These are phyloP conservation scores for Calyptomena viridis DNA, from an alignment of 2,113 vertebrate species.

Conservation along the genomic window DNA sequence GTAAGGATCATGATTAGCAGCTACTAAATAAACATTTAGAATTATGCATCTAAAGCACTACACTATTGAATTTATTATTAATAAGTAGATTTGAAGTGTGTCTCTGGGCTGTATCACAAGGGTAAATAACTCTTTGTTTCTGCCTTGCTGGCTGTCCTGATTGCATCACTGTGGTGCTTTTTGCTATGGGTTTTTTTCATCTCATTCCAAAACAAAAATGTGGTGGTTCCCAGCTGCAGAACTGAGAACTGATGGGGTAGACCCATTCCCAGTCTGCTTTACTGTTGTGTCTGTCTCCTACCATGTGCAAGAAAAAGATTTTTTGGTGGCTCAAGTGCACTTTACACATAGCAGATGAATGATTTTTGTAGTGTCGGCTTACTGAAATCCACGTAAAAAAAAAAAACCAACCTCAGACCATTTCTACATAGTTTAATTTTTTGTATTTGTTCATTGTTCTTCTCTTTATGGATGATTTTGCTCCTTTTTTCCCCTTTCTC, in stretches of 20 bases:
- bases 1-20: not conserved
- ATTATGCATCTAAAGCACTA: not conserved
- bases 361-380: not conserved
- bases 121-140: not conserved
- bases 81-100: not conserved
- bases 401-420: not conserved
- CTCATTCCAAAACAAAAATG: not conserved
- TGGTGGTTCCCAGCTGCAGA: not conserved
- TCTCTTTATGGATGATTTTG: not conserved
- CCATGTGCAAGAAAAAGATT: not conserved
- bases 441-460: not conserved
- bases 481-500: not conserved
- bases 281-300: not conserved
- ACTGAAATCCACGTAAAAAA: not conserved
- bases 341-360: not conserved
- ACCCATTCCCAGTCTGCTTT: not conserved
- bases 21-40: not conserved
- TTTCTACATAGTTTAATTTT: not conserved
- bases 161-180: not conserved
- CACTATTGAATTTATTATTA: not conserved
- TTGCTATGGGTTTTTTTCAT: not conserved
- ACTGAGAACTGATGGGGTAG: not conserved
- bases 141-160: not conserved
- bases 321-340: not conserved
- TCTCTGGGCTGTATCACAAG: not conserved